Evolutionary conservation across 1,140 invertebrate species (phyloP), one percentile per base, ranked within the genome.

Genomic region (Hypothenemus hampei): DNA sequence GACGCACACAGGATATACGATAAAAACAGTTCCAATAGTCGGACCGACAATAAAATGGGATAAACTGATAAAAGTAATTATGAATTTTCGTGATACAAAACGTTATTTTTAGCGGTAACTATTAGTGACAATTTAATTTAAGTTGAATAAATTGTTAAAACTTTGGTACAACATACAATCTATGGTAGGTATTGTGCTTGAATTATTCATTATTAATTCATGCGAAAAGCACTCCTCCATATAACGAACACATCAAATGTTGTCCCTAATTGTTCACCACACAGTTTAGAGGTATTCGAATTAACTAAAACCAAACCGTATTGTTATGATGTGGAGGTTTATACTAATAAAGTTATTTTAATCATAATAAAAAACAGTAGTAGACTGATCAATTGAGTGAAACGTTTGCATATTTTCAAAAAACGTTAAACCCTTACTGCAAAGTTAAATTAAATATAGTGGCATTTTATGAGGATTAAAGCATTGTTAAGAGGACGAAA

Each of bases 401-500:
- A n/a, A n/a, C n/a, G n/a, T n/a, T n/a, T n/a, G n/a, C n/a, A n/a
- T n/a, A n/a, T n/a, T n/a, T n/a, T n/a, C n/a, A n/a, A n/a, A n/a
- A n/a, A n/a, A n/a, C n/a, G n/a, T n/a, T n/a, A n/a, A n/a, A 29
- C 26, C 26, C 6, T 29, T 29, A 29, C 26, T 29, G n/a, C 26
- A n/a, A n/a, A n/a, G 15, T 16, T 36, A 7, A 45, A 45, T 45
- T 45, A 45, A 45, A 45, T 45, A 16, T 13, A 45, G 18, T 45
- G 19, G 21, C 22, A 16, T 29, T 26, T 45, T 24, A 45, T 16
- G 43, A 29, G 22, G 29, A 26, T 24, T 45, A 45, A 45, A 45
- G n/a, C 43, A n/a, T 45, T 45, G 43, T 20, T 45, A 26, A 45
- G 29, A 45, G 43, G n/a, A n/a, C 43, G 18, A 45, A 45, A 45